Evolutionary conservation across 2,888 invertebrate species (phyloP).

Genomic region (Hirudinaria manillensis): DNA sequence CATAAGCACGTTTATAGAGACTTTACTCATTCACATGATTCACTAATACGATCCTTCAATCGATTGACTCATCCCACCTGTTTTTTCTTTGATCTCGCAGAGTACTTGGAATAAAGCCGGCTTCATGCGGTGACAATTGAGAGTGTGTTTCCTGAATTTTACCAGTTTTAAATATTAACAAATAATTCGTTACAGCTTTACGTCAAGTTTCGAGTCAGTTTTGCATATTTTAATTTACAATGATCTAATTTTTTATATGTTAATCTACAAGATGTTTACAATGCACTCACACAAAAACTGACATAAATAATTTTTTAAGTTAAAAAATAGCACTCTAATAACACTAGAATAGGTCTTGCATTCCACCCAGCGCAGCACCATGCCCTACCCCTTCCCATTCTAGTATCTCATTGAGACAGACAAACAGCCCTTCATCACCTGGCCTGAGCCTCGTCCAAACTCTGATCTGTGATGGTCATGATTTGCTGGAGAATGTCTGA

Average conservation of each 20-base stretch:
- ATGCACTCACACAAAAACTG: not conserved
- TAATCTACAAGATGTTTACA: too few species aligned
- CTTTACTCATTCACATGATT: too few species aligned
- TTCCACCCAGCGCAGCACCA: too few species aligned
- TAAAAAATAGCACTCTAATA: not conserved
- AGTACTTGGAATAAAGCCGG: conserved; percentile 94
- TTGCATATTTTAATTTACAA: too few species aligned
- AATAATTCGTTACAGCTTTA: not conserved
- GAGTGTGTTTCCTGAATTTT: conserved; percentile 53
- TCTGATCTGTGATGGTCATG: conserved; percentile 97
- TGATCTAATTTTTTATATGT: too few species aligned
- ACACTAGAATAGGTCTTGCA: too few species aligned
- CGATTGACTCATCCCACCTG: too few species aligned
- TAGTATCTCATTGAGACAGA: not conserved
- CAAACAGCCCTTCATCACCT: conserved; percentile 54
- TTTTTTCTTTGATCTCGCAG: conserved; percentile 99
- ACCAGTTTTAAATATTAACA: not conserved
- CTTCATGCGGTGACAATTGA: conserved; percentile 98
- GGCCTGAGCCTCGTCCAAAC: conserved; percentile 94
- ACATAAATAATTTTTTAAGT: not conserved
- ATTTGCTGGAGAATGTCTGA: conserved; percentile 96
- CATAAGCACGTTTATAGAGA: too few species aligned
- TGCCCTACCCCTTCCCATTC: too few species aligned
- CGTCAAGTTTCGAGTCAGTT: too few species aligned
- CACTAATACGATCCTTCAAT: too few species aligned